These are phyloP conservation scores for Temnothorax longispinosus DNA, from an alignment of 1,140 invertebrate species.

Conservation along the genomic window DNA sequence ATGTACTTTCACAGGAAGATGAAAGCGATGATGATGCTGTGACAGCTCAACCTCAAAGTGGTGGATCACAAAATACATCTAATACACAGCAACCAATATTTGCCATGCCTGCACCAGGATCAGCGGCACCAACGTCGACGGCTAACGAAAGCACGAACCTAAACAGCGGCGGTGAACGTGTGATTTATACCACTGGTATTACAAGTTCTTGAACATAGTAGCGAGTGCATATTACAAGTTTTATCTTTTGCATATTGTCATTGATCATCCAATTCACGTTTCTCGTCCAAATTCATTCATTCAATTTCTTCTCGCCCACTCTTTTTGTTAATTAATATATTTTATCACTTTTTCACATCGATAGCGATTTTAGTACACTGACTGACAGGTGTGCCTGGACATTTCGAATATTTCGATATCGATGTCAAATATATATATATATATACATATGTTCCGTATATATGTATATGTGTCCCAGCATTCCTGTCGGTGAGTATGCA, in stretches of 20 bases:
- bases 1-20: slow-evolving; percentile 79
- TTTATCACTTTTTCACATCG: slow-evolving; percentile 9
- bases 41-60: slow-evolving; percentile 81
- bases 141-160: slow-evolving; percentile 84
- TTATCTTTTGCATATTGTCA: slow-evolving; percentile 43
- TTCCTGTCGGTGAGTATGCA: too few species aligned
- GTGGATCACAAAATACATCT: slow-evolving; percentile 72
- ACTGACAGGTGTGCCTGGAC: too few species aligned
- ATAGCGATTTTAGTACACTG: not conserved
- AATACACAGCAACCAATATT: slow-evolving; percentile 77
- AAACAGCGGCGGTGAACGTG: slow-evolving; percentile 81
- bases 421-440: too few species aligned
- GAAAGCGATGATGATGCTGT: slow-evolving; percentile 84
- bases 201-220: slow-evolving; percentile 69
- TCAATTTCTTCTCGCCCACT: not conserved
- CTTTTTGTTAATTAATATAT: slow-evolving; percentile 17
- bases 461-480: too few species aligned
- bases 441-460: too few species aligned
- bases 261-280: not conserved
- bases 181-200: slow-evolving; percentile 83
- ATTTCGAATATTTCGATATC: too few species aligned
- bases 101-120: slow-evolving; percentile 83
- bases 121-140: slow-evolving; percentile 69
- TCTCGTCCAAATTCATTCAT: not conserved
- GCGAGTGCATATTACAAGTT: slow-evolving; percentile 29